phyloP scores from a whole-genome alignment of 2,888 invertebrate species.

The Lottia gigantea region DNA sequence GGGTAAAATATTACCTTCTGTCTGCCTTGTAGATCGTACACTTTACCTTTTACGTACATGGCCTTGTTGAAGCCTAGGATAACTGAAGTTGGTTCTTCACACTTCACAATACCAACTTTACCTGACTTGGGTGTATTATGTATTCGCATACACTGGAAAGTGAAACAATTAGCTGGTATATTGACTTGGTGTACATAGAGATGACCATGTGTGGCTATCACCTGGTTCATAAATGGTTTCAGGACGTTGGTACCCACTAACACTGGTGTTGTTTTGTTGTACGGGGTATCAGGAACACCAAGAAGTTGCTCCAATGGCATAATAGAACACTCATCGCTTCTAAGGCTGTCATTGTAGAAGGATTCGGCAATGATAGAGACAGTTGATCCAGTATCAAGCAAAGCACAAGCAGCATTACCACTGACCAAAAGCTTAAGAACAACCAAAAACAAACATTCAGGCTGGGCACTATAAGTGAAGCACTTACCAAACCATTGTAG shows the following conservation, averaged over 20 bases:
- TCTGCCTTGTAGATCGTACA: too few species aligned
- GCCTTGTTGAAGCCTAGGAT: too few species aligned
- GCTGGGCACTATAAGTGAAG: slow-evolving; percentile 2
- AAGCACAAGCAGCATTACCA: background rate
- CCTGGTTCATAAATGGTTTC: background rate
- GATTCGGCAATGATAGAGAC: slow-evolving; percentile 4
- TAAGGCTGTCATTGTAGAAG: too few species aligned
- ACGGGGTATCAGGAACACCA: slow-evolving; percentile 20
- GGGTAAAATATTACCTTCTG: too few species aligned
- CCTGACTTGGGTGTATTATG: slow-evolving; percentile 16
- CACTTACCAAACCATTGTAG: slow-evolving; percentile 22
- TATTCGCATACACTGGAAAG: slow-evolving; percentile 16
- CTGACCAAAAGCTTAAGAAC: too few species aligned
- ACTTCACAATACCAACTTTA: slow-evolving; percentile 17
- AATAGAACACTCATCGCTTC: too few species aligned
- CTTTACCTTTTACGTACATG: too few species aligned
- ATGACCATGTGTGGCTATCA: slow-evolving; percentile 16
- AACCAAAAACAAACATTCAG: background rate
- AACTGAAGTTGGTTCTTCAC: background rate
- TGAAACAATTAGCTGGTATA: slow-evolving; percentile 18
- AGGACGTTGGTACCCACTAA: slow-evolving; percentile 24
- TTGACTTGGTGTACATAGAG: slow-evolving; percentile 20
- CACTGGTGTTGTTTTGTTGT: slow-evolving; percentile 14
- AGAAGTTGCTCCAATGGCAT: too few species aligned
- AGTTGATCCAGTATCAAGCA: slow-evolving; percentile 23